phyloP scores from a whole-genome alignment of 2,797 vertebrate genomes.

The Xiphophorus birchmanni region DNA sequence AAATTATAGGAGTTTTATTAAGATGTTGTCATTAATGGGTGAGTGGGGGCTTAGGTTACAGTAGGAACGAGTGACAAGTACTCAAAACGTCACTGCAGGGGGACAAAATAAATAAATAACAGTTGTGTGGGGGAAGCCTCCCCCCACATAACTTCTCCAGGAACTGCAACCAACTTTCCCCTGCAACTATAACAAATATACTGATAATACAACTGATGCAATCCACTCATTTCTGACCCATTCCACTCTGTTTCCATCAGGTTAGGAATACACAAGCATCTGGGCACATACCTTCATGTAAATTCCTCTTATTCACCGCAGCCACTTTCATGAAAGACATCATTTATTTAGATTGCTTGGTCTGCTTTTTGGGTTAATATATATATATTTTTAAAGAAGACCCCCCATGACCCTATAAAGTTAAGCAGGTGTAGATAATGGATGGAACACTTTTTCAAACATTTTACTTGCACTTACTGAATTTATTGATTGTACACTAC shows the following conservation, averaged over 20 bases:
- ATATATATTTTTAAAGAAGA: neutral
- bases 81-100: neutral
- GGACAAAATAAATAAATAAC: neutral
- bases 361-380: neutral
- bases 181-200: neutral
- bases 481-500: neutral
- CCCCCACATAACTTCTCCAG: neutral
- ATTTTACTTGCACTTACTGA: neutral
- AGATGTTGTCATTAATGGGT: neutral
- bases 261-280: neutral
- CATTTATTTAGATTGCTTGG: neutral
- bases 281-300: neutral
- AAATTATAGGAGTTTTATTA: conserved; percentile 1
- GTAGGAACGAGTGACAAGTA: neutral
- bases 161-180: neutral
- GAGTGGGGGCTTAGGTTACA: neutral
- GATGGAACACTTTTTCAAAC: neutral
- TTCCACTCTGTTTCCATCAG: neutral
- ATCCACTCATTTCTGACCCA: neutral
- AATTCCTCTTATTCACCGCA: neutral
- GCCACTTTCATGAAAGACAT: neutral
- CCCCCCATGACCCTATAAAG: no score
- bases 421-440: no score
- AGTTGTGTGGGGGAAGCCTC: neutral
- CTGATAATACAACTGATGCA: neutral